Evolutionary conservation across 2,113 vertebrate genomes (phyloP).

Genomic region (Colaptes auratus): DNA sequence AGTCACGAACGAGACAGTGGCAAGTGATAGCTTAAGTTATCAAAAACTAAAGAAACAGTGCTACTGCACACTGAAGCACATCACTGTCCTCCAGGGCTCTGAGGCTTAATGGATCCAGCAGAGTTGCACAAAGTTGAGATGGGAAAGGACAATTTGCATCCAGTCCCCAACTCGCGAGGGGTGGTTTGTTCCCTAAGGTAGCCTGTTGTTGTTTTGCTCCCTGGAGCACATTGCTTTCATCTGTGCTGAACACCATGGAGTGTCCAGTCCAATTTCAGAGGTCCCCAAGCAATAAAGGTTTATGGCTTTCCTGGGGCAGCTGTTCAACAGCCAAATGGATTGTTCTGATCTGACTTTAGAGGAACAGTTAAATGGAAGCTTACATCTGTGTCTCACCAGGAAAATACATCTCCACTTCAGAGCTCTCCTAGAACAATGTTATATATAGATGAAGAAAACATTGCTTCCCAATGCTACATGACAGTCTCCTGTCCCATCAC

Average conservation of each 20-base stretch:
- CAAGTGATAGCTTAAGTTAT: not conserved
- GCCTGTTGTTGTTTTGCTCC: not conserved
- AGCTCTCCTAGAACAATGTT: not conserved
- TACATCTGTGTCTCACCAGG: not conserved
- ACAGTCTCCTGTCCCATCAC: not conserved
- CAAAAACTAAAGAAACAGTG: not conserved
- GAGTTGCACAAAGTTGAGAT: not conserved
- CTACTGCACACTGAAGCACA: not conserved
- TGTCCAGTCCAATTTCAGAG: constrained; percentile 2
- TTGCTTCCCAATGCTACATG: not conserved
- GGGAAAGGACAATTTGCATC: not conserved
- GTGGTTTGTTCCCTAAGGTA: not conserved
- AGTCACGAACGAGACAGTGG: not conserved
- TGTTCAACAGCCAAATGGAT: not conserved
- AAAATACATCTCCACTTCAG: not conserved
- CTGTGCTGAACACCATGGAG: not conserved
- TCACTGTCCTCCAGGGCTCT: not conserved
- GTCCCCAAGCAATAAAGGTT: constrained; percentile 20
- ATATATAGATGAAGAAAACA: fast-evolving
- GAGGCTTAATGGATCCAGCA: not conserved
- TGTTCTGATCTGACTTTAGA: not conserved
- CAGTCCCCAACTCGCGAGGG: not conserved
- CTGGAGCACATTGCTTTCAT: not conserved
- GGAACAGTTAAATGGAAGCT: not conserved
- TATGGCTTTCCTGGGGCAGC: constrained; percentile 14